These are phyloP conservation scores for Echinops telfairi DNA, from an alignment of 2,113 vertebrate genomes.

Conservation along the genomic window DNA sequence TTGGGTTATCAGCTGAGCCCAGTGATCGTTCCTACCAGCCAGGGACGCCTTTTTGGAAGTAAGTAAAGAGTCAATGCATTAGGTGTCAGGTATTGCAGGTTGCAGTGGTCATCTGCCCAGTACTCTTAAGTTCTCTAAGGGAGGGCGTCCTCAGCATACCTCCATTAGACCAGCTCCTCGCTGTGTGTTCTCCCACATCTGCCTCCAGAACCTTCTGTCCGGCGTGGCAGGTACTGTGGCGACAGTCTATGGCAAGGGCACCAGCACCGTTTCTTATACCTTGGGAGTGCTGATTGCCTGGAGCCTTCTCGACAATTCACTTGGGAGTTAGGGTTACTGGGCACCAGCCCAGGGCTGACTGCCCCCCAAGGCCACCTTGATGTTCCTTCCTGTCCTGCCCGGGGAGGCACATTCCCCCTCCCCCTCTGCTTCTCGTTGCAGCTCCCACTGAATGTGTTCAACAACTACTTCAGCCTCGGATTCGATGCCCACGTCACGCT, in stretches of 20 bases:
- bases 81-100: not conserved
- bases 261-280: not conserved
- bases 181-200: not conserved
- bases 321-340: not conserved
- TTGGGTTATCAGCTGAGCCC: not conserved
- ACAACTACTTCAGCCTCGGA: constrained; percentile 93
- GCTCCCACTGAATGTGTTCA: constrained; percentile 93
- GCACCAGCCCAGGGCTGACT: not conserved
- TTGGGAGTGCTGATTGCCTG: not conserved
- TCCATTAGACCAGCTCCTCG: not conserved
- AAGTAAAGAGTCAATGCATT: not conserved
- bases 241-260: not conserved
- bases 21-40: not conserved
- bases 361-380: not conserved
- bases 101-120: not conserved
- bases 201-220: not conserved
- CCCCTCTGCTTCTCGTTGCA: constrained; percentile 80
- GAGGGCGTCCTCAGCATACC: not conserved
- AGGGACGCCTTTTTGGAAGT: not conserved
- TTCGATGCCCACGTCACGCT: constrained; percentile 92
- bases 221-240: too few species aligned
- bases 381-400: not conserved
- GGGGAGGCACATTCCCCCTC: not conserved
- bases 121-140: not conserved
- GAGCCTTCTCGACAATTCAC: not conserved